Conservation (phyloP, 2,797 vertebrate species). For the Carduelis carduelis region DNA sequence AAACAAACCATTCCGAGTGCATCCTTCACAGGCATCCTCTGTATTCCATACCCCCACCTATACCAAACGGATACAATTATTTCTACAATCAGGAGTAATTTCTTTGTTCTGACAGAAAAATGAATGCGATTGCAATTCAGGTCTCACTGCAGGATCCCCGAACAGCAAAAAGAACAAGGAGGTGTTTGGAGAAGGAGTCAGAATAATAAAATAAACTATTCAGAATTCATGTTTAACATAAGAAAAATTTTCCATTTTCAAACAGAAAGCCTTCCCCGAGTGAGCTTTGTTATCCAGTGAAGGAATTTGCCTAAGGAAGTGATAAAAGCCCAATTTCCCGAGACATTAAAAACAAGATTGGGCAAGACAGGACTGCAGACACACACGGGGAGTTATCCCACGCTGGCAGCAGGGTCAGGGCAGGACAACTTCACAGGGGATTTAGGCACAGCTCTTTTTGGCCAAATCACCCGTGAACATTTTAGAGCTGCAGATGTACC, state of each 20-base stretch:
- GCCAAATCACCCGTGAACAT: not conserved
- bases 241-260: not conserved
- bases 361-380: not conserved
- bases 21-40: not conserved
- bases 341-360: not conserved
- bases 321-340: not conserved
- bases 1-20: not conserved
- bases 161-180: not conserved
- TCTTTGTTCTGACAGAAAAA: not conserved
- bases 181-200: not conserved
- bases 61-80: not conserved
- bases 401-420: not conserved
- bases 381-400: not conserved
- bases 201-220: not conserved
- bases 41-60: fast-evolving
- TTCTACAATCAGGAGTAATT: not conserved
- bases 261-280: not conserved
- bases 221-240: not conserved
- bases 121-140: not conserved
- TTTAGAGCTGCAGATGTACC: not conserved
- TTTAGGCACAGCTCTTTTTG: not conserved
- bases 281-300: not conserved
- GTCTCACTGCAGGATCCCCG: not conserved
- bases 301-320: conserved; percentile 33
- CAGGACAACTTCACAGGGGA: not conserved